Percentiles rank a stretch among this genome's conserved stretches.
These are phyloP conservation scores for Natrix natrix DNA, from an alignment of 2,797 vertebrate genomes.

Conservation along the genomic window DNA sequence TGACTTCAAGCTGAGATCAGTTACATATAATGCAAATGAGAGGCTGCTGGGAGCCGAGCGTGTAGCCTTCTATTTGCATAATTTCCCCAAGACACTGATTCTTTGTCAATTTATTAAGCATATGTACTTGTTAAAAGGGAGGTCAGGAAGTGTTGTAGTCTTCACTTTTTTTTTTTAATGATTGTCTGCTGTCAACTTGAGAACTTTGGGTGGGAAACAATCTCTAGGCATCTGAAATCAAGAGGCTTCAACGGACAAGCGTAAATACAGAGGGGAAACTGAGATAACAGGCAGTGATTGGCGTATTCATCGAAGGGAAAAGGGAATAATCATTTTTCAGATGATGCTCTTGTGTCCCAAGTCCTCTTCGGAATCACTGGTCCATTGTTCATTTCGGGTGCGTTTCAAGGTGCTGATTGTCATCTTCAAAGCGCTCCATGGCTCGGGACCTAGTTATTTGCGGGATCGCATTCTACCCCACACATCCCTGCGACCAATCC, in stretches of 20 bases:
- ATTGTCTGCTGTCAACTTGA: conserved; percentile 24
- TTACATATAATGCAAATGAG: conserved; percentile 51
- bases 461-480: no score
- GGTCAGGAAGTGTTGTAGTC: background rate
- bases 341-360: background rate
- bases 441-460: no score
- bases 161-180: conserved; percentile 22
- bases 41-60: conserved; percentile 43
- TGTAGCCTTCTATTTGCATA: conserved; percentile 52
- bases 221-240: background rate
- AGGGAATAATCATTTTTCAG: background rate
- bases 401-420: no score
- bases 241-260: background rate
- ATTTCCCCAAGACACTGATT: conserved; percentile 47
- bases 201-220: background rate
- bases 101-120: conserved; percentile 32
- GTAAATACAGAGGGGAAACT: background rate
- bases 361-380: background rate
- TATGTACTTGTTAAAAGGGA: background rate
- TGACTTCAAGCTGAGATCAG: conserved; percentile 44
- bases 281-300: background rate
- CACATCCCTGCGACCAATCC: no score
- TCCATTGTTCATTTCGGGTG: background rate
- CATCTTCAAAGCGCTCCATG: no score
- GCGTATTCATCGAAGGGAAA: background rate